A percentile compares a stretch with the other conserved stretches of the same genome.
phyloP scores from a whole-genome alignment of 2,113 vertebrate species.

The Cochlearius cochlearius region DNA sequence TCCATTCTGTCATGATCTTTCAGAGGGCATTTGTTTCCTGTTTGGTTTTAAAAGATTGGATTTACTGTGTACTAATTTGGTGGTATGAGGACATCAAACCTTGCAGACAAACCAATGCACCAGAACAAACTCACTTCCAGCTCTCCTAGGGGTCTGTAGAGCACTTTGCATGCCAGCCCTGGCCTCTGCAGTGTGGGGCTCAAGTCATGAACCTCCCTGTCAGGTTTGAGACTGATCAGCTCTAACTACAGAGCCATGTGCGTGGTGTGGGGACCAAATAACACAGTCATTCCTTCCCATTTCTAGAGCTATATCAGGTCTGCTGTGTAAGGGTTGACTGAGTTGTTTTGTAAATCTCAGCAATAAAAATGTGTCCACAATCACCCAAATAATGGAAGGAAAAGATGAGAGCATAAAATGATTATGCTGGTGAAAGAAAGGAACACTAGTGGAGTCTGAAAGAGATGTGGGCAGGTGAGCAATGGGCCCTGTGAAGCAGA shows the following conservation, averaged over 20 bases:
- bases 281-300: neutral
- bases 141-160: neutral
- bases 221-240: neutral
- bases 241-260: neutral
- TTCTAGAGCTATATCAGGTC: neutral
- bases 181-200: neutral
- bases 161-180: neutral
- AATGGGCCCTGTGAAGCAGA: slow-evolving; percentile 53
- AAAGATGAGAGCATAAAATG: slow-evolving; percentile 17
- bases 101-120: neutral
- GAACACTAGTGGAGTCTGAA: slow-evolving; percentile 28
- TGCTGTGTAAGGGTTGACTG: neutral
- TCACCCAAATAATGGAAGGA: slow-evolving; percentile 30
- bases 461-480: slow-evolving; percentile 48
- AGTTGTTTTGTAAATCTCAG: slow-evolving; percentile 45
- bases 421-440: slow-evolving; percentile 38
- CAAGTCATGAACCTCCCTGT: neutral
- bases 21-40: neutral
- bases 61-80: neutral
- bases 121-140: neutral
- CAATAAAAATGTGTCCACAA: slow-evolving; percentile 8
- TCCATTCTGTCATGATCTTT: neutral
- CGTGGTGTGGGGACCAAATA: neutral
- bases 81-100: neutral
- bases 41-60: neutral